Conservation (phyloP, 2,888 invertebrate species). For the Exephanes ischioxanthus region DNA sequence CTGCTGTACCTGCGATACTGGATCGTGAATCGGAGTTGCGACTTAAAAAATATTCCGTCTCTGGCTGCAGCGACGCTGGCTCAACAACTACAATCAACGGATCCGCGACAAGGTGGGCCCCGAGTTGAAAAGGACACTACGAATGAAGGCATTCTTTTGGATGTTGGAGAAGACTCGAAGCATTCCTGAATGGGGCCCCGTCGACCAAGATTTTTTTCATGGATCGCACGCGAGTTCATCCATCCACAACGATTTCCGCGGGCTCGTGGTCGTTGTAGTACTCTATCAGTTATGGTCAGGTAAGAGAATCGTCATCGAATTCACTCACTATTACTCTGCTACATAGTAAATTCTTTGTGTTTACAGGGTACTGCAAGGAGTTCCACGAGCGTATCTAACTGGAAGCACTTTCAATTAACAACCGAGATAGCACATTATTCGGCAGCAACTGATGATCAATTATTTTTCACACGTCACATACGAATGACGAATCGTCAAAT, state of each 20-base stretch:
- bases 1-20: not conserved
- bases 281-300: conserved; percentile 62
- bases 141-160: conserved; percentile 92
- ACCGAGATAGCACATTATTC: not conserved
- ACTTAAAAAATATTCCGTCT: not conserved
- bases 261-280: conserved; percentile 58
- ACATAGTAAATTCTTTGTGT: not conserved
- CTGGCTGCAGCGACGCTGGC: conserved; percentile 89
- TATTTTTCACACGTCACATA: conserved; percentile 23
- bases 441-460: not conserved
- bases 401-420: not conserved
- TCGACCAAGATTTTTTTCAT: conserved; percentile 73
- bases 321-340: not conserved
- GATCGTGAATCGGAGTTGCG: not conserved
- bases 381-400: conserved; percentile 22
- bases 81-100: conserved; percentile 92
- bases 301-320: conserved; percentile 31
- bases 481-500: conserved; percentile 33
- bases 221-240: conserved; percentile 67
- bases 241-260: conserved; percentile 32
- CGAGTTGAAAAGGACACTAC: conserved; percentile 90
- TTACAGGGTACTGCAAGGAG: conserved; percentile 16
- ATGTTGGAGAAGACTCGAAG: conserved; percentile 93
- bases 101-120: conserved; percentile 91
- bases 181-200: conserved; percentile 87